Percentiles rank a stretch among this genome's conserved stretches.
phyloP scores from a whole-genome alignment of 2,113 vertebrate genomes.

The Alectura lathami region DNA sequence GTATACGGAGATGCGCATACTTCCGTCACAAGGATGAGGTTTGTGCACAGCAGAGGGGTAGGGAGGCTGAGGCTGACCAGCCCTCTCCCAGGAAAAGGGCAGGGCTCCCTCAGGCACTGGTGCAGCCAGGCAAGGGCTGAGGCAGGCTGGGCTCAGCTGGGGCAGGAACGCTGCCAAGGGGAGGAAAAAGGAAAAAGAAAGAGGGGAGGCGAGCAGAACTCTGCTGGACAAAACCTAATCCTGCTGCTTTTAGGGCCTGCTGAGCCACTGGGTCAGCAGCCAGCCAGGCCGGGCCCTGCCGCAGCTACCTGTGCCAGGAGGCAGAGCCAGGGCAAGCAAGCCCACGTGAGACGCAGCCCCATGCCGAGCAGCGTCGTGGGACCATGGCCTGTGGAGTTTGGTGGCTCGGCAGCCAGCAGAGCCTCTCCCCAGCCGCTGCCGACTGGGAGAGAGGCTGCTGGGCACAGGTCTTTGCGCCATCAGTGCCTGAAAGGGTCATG shows the following conservation, averaged over 20 bases:
- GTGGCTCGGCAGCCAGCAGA: neutral
- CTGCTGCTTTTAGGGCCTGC: slow-evolving; percentile 47
- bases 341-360: too few species aligned
- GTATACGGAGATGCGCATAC: neutral
- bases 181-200: neutral
- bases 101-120: neutral
- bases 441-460: neutral
- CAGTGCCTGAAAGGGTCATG: neutral
- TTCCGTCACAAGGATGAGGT: neutral
- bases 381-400: neutral
- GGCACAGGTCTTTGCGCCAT: neutral
- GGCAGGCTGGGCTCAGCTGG: neutral
- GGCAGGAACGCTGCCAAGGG: neutral
- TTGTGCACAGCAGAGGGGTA: neutral
- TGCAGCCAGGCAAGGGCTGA: neutral
- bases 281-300: neutral
- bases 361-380: too few species aligned
- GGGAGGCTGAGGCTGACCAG: neutral
- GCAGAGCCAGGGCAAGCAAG: slow-evolving; percentile 20
- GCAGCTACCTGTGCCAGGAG: neutral
- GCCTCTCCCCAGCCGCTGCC: neutral
- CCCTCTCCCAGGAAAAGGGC: neutral
- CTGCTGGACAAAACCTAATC: slow-evolving; percentile 48
- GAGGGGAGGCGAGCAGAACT: neutral
- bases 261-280: slow-evolving; percentile 53